Conservation (phyloP, 2,888 invertebrate genomes). For the Bombyx huttoni region DNA sequence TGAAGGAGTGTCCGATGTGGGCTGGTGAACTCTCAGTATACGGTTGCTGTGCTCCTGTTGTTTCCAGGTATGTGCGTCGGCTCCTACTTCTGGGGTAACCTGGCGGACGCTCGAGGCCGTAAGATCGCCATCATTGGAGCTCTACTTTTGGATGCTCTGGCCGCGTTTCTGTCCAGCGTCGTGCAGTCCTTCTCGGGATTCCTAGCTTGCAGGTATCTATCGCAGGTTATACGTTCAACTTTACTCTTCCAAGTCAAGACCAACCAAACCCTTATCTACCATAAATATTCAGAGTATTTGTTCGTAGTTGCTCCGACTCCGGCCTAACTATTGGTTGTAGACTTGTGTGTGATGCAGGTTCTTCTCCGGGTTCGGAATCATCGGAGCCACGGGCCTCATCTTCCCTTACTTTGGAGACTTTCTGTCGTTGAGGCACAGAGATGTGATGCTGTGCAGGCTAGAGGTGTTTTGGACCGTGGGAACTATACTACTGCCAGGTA, state of each 20-base stretch:
- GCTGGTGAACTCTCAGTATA: not conserved
- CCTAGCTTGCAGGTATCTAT: slow-evolving; percentile 65
- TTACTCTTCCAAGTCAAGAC: too few relatives aligned
- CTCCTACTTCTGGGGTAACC: slow-evolving; percentile 79
- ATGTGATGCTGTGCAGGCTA: slow-evolving; percentile 70
- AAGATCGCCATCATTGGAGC: slow-evolving; percentile 77
- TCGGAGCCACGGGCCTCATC: slow-evolving; percentile 73
- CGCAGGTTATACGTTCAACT: too few relatives aligned
- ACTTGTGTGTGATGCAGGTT: slow-evolving; percentile 55
- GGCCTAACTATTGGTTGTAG: slow-evolving; percentile 52
- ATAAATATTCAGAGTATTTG: too few relatives aligned
- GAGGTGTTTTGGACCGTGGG: slow-evolving; percentile 76
- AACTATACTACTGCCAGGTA: slow-evolving; percentile 72
- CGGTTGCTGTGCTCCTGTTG: not conserved
- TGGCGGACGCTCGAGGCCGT: slow-evolving; percentile 78
- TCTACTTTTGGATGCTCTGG: slow-evolving; percentile 69
- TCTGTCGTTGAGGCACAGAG: slow-evolving; percentile 63
- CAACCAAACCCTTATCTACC: too few relatives aligned
- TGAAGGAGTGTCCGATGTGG: too few relatives aligned
- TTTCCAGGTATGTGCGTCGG: slow-evolving; percentile 76
- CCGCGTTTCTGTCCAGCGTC: slow-evolving; percentile 72
- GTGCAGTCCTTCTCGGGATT: slow-evolving; percentile 72
- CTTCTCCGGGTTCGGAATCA: slow-evolving; percentile 76
- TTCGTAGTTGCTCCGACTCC: slow-evolving; percentile 6
- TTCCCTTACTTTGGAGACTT: slow-evolving; percentile 75